These are phyloP conservation scores for Stigmatopora argus DNA, from an alignment of 2,113 vertebrate genomes.

Conservation along the genomic window DNA sequence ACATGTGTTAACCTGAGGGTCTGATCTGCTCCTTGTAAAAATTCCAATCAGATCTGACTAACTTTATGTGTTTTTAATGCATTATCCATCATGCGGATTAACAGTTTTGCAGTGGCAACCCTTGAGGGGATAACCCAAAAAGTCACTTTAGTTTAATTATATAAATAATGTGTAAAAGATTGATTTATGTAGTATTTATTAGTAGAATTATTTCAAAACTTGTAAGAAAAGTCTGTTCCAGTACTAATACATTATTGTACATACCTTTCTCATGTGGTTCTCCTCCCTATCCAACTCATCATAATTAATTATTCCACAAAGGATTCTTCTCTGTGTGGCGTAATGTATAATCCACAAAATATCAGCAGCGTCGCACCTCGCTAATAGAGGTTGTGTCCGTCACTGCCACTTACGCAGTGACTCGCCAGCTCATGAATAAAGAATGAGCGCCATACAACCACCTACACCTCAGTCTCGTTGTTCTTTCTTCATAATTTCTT, in stretches of 20 bases:
- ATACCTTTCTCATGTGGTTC: slow-evolving; percentile 39
- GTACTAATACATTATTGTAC: slow-evolving; percentile 7
- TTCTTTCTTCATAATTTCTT: slow-evolving; percentile 31
- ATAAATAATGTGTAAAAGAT: no score
- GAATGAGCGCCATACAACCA: slow-evolving; percentile 53
- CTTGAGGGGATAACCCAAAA: no score
- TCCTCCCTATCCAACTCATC: slow-evolving; percentile 36
- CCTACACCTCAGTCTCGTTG: slow-evolving; percentile 57
- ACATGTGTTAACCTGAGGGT: not conserved
- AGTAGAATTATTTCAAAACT: not conserved
- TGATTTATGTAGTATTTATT: no score
- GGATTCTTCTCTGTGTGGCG: slow-evolving; percentile 29
- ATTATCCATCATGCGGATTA: no score
- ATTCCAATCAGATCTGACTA: not conserved
- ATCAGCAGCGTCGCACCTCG: slow-evolving; percentile 49
- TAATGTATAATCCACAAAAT: slow-evolving; percentile 34
- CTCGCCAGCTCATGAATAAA: slow-evolving; percentile 67
- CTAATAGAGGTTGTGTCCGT: slow-evolving; percentile 56
- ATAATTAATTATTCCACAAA: slow-evolving; percentile 33
- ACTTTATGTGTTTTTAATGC: not conserved
- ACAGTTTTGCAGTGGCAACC: no score
- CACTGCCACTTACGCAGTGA: slow-evolving; percentile 53
- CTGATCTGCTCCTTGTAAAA: not conserved
- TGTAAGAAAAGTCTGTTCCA: not conserved
- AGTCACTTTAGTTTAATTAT: no score